These are phyloP conservation scores for Andrena dorsata DNA, from an alignment of 2,888 invertebrate species.

Conservation along the genomic window DNA sequence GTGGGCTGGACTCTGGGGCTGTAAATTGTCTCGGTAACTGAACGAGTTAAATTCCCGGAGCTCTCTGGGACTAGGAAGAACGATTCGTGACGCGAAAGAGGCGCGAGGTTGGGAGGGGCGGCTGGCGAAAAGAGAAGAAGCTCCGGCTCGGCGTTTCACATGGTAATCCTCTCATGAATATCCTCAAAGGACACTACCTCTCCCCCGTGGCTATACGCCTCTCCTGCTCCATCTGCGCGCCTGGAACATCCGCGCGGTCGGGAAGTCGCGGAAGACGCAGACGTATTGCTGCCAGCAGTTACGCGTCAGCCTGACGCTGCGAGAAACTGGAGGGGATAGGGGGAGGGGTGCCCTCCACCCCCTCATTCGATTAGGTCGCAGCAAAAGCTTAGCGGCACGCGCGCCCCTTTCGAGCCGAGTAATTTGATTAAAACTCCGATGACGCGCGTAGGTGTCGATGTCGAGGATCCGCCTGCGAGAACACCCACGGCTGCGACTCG, in stretches of 20 bases:
- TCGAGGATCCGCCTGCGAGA: conserved; percentile 44
- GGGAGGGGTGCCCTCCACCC: conserved; percentile 51
- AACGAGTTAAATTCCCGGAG: conserved; percentile 72
- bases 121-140: conserved; percentile 69
- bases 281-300: conserved; percentile 61
- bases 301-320: conserved; percentile 43
- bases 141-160: conserved; percentile 79
- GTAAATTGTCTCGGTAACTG: conserved; percentile 73
- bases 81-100: conserved; percentile 38
- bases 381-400: conserved; percentile 72
- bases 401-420: conserved; percentile 60
- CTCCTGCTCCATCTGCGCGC: conserved; percentile 2
- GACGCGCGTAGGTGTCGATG: conserved; percentile 67
- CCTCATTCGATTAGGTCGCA: conserved; percentile 72
- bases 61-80: conserved; percentile 47
- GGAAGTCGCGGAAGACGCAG: conserved; percentile 45
- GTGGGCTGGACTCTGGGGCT: conserved; percentile 44
- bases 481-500: conserved; percentile 19
- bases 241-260: conserved; percentile 24
- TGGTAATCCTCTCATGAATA: conserved; percentile 83
- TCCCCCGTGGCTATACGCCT: background rate
- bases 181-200: conserved; percentile 76
- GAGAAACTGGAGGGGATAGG: conserved; percentile 26
- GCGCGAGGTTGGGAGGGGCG: conserved; percentile 43
- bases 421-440: conserved; percentile 74